A percentile compares a stretch with the other conserved stretches of the same genome.
phyloP scores from a whole-genome alignment of 2,888 invertebrate species.

The Plusia festucae region DNA sequence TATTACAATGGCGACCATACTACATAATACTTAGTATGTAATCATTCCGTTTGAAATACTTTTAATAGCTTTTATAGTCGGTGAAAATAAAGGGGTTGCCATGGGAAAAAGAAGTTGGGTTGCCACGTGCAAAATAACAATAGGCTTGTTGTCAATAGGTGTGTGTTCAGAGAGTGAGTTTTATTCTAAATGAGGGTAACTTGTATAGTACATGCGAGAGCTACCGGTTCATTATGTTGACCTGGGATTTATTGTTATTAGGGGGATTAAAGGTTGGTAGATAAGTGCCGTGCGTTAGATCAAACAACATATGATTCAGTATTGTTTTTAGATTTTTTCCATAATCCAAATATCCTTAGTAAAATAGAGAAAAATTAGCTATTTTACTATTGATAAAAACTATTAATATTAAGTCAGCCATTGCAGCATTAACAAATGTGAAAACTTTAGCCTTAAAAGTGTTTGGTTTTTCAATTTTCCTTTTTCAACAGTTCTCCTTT shows the following conservation, averaged over 20 bases:
- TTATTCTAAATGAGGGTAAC: conserved; percentile 30
- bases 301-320: background rate
- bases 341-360: too few species aligned
- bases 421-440: too few species aligned
- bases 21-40: conserved; percentile 15
- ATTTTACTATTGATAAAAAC: too few species aligned
- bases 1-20: conserved; percentile 15
- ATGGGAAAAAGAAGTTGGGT: conserved; percentile 56
- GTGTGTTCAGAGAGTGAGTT: conserved; percentile 43
- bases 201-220: conserved; percentile 34
- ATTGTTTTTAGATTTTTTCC: too few species aligned
- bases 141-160: conserved; percentile 48
- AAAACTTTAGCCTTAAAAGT: background rate
- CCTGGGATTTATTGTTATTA: conserved; percentile 26
- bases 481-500: background rate
- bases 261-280: conserved; percentile 3
- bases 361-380: too few species aligned
- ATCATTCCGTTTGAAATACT: conserved; percentile 43
- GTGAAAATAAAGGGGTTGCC: conserved; percentile 56
- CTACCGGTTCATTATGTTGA: conserved; percentile 38
- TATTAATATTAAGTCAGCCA: too few species aligned
- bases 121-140: conserved; percentile 71
- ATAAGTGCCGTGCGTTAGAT: background rate
- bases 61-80: conserved; percentile 30
- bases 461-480: background rate